Conservation (phyloP, 2,797 vertebrate species). For the Esox lucius region DNA sequence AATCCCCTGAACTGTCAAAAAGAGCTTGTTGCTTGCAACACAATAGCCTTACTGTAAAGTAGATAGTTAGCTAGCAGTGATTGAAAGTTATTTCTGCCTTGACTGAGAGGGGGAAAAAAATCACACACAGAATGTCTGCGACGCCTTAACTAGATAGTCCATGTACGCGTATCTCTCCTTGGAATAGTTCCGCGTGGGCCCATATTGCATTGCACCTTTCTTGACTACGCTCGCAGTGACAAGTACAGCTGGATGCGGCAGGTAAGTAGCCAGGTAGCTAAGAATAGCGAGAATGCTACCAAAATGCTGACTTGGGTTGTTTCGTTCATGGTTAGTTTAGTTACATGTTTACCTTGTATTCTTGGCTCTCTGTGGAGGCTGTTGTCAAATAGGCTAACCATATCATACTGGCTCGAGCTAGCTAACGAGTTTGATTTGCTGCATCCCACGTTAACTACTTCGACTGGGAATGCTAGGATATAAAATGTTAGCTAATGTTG, state of each 20-base stretch:
- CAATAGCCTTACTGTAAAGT: slow-evolving; percentile 66
- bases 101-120: not conserved
- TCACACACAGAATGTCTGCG: slow-evolving; percentile 43
- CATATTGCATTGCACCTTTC: not conserved
- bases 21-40: slow-evolving; percentile 72
- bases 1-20: slow-evolving; percentile 71
- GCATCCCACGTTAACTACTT: not conserved
- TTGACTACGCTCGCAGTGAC: slow-evolving; percentile 19
- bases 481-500: not conserved
- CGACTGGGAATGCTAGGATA: not conserved
- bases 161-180: not conserved
- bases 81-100: slow-evolving; percentile 18
- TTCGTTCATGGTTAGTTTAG: not conserved
- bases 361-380: not conserved
- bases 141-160: not conserved
- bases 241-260: slow-evolving; percentile 72
- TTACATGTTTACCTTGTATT: not conserved
- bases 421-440: not conserved
- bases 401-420: not conserved
- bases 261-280: slow-evolving; percentile 48
- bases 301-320: not conserved
- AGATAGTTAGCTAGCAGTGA: slow-evolving; percentile 58
- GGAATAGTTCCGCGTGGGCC: not conserved
- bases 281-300: not conserved
- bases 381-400: not conserved